These are phyloP conservation scores for Sorex fumeus DNA, from an alignment of 2,113 vertebrate species.

Conservation along the genomic window DNA sequence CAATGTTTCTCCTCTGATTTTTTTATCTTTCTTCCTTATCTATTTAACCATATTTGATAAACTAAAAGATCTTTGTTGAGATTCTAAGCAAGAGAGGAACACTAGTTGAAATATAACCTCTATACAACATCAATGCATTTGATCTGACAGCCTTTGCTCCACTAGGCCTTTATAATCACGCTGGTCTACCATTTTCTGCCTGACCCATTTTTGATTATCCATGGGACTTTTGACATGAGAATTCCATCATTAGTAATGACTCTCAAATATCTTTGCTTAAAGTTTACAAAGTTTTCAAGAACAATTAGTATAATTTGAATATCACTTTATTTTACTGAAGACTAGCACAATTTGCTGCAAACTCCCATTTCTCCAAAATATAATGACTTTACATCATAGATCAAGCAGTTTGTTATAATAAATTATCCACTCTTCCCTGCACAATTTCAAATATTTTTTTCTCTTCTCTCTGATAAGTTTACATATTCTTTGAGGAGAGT, in stretches of 20 bases:
- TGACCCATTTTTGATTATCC: constrained; percentile 3
- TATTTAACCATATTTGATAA: constrained; percentile 25
- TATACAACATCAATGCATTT: background rate
- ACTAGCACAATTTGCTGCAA: background rate
- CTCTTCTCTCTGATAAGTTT: background rate
- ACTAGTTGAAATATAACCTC: background rate
- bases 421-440: background rate
- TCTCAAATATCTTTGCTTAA: constrained; percentile 15
- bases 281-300: background rate
- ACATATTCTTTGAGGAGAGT: background rate
- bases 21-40: background rate
- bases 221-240: background rate
- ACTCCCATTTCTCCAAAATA: background rate
- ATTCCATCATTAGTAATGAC: background rate
- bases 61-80: background rate
- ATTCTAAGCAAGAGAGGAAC: background rate
- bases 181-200: background rate
- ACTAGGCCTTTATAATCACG: background rate
- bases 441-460: constrained; percentile 9
- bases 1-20: background rate
- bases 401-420: background rate
- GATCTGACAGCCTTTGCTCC: too few species aligned
- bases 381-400: background rate
- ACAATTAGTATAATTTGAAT: background rate
- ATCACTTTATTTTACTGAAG: background rate